Evolutionary conservation across 2,797 vertebrate genomes (phyloP).

Genomic region (Neosilurus mollespiculum): DNA sequence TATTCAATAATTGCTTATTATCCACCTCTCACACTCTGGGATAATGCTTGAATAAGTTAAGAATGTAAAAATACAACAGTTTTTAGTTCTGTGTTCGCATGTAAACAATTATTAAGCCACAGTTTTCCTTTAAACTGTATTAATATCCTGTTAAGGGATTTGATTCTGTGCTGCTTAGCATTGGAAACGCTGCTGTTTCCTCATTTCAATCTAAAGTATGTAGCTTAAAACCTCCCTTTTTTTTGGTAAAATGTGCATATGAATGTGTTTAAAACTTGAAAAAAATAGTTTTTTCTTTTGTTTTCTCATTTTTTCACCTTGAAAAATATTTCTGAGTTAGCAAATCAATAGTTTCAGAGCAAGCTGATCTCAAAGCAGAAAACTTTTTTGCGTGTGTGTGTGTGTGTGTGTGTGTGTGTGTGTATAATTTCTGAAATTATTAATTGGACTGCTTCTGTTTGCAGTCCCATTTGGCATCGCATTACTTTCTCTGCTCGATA

Average conservation of each 20-base stretch:
- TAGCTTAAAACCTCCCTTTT: not conserved
- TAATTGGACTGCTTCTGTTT: constrained; percentile 38
- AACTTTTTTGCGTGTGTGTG: constrained; percentile 4
- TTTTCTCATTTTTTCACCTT: constrained; percentile 5
- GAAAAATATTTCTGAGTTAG: not conserved
- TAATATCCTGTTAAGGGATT: not conserved
- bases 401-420: constrained; percentile 8
- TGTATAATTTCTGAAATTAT: constrained; percentile 29
- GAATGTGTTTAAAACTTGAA: constrained; percentile 19
- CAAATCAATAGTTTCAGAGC: constrained; percentile 16
- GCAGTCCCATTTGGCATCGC: constrained; percentile 54
- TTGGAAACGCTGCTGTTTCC: not conserved
- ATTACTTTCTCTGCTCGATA: constrained; percentile 65
- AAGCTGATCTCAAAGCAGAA: constrained; percentile 18
- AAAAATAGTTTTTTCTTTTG: not conserved
- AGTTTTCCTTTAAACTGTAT: not conserved
- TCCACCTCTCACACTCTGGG: too few relatives aligned
- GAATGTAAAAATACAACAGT: too few relatives aligned
- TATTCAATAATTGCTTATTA: too few relatives aligned
- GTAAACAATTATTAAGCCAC: too few relatives aligned
- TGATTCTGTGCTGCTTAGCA: not conserved
- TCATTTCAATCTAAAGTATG: not conserved
- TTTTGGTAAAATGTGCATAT: not conserved
- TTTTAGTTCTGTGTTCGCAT: too few relatives aligned
- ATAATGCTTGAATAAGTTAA: too few relatives aligned